phyloP scores from a whole-genome alignment of 2,113 vertebrate species.

The Periophthalmodon schlosseri region DNA sequence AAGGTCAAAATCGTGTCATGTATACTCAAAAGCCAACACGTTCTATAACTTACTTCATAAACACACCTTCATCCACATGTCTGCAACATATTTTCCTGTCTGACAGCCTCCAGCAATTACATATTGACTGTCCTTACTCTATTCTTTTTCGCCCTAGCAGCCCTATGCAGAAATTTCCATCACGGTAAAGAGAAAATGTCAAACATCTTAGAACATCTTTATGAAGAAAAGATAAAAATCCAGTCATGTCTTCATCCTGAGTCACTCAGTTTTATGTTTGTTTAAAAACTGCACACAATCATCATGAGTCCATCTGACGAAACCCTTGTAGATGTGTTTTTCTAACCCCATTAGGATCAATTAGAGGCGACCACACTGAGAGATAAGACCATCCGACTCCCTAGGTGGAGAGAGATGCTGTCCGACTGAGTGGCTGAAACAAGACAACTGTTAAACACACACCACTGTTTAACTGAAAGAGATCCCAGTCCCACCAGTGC shows the following conservation, averaged over 20 bases:
- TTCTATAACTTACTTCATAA: background rate
- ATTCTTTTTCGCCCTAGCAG: background rate
- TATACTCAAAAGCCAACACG: background rate
- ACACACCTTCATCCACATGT: background rate
- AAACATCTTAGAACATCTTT: background rate
- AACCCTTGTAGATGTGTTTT: conserved; percentile 29
- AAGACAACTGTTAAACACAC: conserved; percentile 49
- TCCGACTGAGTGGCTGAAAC: conserved; percentile 36
- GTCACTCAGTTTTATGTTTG: background rate
- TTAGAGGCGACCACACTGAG: conserved; percentile 42
- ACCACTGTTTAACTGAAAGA: conserved; percentile 44
- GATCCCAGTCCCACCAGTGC: conserved; percentile 38
- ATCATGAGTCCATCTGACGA: conserved; percentile 25
- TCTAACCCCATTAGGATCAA: conserved; percentile 49
- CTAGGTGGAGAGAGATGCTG: conserved; percentile 55
- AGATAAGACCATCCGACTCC: conserved; percentile 45
- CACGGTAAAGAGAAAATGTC: too few relatives aligned
- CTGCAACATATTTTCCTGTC: background rate
- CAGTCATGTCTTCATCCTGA: background rate
- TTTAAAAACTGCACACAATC: conserved; percentile 8
- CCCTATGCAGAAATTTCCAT: too few relatives aligned
- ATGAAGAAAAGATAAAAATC: background rate
- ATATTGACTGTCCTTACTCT: background rate
- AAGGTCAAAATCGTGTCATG: background rate
- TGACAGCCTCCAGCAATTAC: background rate